A percentile compares a stretch with the other conserved stretches of the same genome.
phyloP scores from a whole-genome alignment of 2,888 invertebrate genomes.

The Pogonocherus hispidulus region DNA sequence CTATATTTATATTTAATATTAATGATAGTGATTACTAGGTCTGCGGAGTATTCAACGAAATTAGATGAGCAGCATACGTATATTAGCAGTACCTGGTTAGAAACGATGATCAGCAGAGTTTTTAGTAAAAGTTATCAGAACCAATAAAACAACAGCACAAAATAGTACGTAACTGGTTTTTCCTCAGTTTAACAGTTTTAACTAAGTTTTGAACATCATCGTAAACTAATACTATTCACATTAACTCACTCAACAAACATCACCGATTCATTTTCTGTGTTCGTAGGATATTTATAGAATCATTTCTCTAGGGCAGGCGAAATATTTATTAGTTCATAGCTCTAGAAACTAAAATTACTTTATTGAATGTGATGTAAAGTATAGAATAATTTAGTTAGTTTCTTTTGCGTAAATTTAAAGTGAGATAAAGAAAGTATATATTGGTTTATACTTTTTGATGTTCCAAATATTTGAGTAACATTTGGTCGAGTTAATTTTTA shows the following conservation, averaged over 20 bases:
- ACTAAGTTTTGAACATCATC: conserved; percentile 3
- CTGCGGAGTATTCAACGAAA: conserved; percentile 38
- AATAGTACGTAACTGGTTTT: conserved; percentile 46
- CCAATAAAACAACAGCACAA: conserved; percentile 35
- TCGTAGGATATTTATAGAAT: background rate
- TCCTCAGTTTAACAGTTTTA: conserved; percentile 14
- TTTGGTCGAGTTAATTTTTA: background rate
- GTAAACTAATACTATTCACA: conserved; percentile 16
- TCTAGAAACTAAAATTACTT: background rate
- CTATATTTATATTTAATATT: conserved; percentile 11
- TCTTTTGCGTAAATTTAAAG: background rate
- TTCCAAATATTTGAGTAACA: background rate
- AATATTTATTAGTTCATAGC: background rate
- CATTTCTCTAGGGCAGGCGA: background rate
- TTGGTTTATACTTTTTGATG: background rate
- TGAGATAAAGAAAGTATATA: background rate
- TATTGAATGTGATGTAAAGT: background rate
- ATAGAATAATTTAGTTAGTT: background rate
- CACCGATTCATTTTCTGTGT: background rate
- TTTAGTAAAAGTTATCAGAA: conserved; percentile 52
- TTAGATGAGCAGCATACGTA: conserved; percentile 37
- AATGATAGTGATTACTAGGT: conserved; percentile 41
- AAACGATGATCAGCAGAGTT: conserved; percentile 53
- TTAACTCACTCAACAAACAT: background rate
- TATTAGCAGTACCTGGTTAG: conserved; percentile 50